phyloP scores from a whole-genome alignment of 1,140 invertebrate genomes.

The Drosophila kurseongensis region DNA sequence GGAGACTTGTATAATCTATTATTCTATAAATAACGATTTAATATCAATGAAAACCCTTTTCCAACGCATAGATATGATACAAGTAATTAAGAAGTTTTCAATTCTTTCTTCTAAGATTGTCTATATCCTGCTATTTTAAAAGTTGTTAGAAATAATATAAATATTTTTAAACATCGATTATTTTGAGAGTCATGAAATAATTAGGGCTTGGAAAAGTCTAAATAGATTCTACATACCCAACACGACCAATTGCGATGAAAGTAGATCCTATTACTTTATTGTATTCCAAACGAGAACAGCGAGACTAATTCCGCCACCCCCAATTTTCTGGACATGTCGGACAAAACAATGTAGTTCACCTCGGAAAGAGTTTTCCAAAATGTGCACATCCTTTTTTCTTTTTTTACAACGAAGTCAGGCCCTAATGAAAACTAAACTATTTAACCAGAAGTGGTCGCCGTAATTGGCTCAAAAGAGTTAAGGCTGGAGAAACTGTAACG shows the following conservation, averaged over 20 bases:
- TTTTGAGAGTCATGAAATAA: neutral
- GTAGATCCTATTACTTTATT: neutral
- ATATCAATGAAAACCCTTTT: too few relatives aligned
- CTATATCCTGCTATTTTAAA: too few relatives aligned
- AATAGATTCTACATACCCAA: neutral
- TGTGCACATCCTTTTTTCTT: constrained; percentile 14
- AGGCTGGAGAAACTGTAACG: constrained; percentile 55
- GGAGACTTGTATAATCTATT: too few relatives aligned
- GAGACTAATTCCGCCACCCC: neutral
- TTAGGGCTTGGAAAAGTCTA: neutral
- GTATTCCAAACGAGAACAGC: neutral
- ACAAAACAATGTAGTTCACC: constrained; percentile 25
- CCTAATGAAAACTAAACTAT: constrained; percentile 61
- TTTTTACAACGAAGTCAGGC: constrained; percentile 67
- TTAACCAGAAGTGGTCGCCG: constrained; percentile 73
- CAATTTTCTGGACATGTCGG: constrained; percentile 16
- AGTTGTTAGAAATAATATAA: too few relatives aligned
- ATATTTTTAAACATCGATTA: too few relatives aligned
- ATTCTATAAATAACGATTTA: too few relatives aligned
- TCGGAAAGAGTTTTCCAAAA: neutral
- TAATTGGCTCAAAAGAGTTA: constrained; percentile 80
- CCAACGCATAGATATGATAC: too few relatives aligned
- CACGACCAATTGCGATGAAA: neutral
- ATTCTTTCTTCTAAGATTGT: too few relatives aligned
- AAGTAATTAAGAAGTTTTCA: too few relatives aligned